Evolutionary conservation across 1,140 invertebrate species (phyloP).

Genomic region (Platyura marginata): DNA sequence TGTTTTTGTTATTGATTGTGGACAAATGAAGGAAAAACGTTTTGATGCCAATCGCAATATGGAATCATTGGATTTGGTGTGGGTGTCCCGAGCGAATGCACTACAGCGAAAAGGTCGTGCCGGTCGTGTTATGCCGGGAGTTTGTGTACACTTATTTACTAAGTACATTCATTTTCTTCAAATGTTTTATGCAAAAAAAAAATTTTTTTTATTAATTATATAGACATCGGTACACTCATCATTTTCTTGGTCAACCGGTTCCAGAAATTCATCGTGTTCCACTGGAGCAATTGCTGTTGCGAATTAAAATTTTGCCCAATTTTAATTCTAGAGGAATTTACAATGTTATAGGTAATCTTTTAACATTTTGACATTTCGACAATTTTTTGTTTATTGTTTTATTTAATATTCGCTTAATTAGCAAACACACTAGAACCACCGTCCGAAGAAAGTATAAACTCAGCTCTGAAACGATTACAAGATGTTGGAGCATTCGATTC

Average conservation of each 20-base stretch:
- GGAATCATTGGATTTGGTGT: slow-evolving; percentile 61
- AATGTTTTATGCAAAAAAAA: too few relatives aligned
- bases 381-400: too few relatives aligned
- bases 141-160: slow-evolving; percentile 66
- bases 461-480: slow-evolving; percentile 55
- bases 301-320: slow-evolving; percentile 67
- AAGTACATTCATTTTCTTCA: too few relatives aligned
- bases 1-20: slow-evolving; percentile 77
- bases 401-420: too few relatives aligned
- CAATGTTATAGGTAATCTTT: slow-evolving; percentile 44
- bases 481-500: slow-evolving; percentile 76
- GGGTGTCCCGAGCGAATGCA: slow-evolving; percentile 65
- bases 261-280: slow-evolving; percentile 74
- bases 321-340: slow-evolving; percentile 41
- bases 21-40: slow-evolving; percentile 77
- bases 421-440: slow-evolving; percentile 67
- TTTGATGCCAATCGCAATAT: slow-evolving; percentile 72
- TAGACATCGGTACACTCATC: slow-evolving; percentile 40
- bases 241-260: slow-evolving; percentile 44
- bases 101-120: slow-evolving; percentile 69
- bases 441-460: slow-evolving; percentile 46
- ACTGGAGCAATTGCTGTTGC: slow-evolving; percentile 70
- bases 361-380: too few relatives aligned
- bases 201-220: too few relatives aligned
- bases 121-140: slow-evolving; percentile 72